Evolutionary conservation across 1,140 invertebrate genomes (phyloP).

Genomic region (Achroia grisella): DNA sequence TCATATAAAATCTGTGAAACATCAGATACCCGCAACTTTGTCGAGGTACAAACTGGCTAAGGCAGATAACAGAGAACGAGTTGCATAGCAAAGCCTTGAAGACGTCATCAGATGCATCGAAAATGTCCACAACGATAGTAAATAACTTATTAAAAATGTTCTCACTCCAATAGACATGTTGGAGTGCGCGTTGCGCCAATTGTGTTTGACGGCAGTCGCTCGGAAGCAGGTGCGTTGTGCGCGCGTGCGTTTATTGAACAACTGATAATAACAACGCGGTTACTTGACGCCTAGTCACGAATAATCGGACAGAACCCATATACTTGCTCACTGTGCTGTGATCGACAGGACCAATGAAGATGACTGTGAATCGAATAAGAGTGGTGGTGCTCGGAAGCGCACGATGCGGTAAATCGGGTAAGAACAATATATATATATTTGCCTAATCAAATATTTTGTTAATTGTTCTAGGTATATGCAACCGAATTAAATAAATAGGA

Average conservation of each 20-base stretch:
- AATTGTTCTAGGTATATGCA: no score
- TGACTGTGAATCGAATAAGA: constrained; percentile 79
- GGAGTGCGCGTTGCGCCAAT: constrained; percentile 55
- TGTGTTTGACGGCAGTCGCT: constrained; percentile 58
- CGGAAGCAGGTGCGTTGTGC: constrained; percentile 61
- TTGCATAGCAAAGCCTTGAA: not conserved
- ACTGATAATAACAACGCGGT: constrained; percentile 46
- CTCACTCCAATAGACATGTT: constrained; percentile 35
- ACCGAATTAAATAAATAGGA: no score
- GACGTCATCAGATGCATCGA: not conserved
- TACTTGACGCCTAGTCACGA: constrained; percentile 14
- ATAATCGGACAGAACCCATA: no score
- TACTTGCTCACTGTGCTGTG: constrained; percentile 31
- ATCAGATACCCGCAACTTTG: no score
- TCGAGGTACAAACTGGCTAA: not conserved
- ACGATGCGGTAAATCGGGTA: constrained; percentile 79
- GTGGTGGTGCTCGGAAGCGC: constrained; percentile 81
- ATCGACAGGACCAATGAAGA: constrained; percentile 50
- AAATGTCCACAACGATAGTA: constrained; percentile 1
- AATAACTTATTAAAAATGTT: constrained; percentile 4
- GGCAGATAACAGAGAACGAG: not conserved
- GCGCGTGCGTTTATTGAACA: constrained; percentile 54
- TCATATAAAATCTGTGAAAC: no score
- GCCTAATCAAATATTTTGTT: no score
- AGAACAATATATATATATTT: no score